These are phyloP conservation scores for Gymnoscelis rufifasciata DNA, from an alignment of 2,888 invertebrate genomes.

Conservation along the genomic window DNA sequence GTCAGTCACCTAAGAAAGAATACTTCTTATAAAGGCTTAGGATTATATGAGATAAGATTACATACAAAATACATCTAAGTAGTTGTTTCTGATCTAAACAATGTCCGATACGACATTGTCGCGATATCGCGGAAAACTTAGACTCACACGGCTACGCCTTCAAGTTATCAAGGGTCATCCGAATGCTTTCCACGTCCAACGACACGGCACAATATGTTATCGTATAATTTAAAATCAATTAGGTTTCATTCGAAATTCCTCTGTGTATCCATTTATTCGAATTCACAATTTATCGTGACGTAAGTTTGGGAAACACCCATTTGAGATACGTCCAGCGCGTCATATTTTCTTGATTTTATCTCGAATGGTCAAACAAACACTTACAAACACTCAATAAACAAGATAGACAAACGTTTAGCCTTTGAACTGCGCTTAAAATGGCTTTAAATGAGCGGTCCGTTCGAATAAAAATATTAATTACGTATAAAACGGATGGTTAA, in stretches of 20 bases:
- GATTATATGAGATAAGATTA: slow-evolving; percentile 15
- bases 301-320: slow-evolving; percentile 27
- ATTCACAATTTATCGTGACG: slow-evolving; percentile 29
- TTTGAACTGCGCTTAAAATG: slow-evolving; percentile 2
- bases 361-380: slow-evolving; percentile 5
- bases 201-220: slow-evolving; percentile 41
- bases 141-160: slow-evolving; percentile 36
- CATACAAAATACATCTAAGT: slow-evolving; percentile 14
- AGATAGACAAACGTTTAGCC: slow-evolving; percentile 6
- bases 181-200: slow-evolving; percentile 46
- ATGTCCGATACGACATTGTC: slow-evolving; percentile 25
- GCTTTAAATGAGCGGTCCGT: no score
- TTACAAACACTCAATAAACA: slow-evolving; percentile 5
- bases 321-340: slow-evolving; percentile 17
- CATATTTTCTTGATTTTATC: slow-evolving; percentile 15
- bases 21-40: no score
- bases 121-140: slow-evolving; percentile 29
- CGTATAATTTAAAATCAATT: slow-evolving; percentile 55
- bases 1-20: no score
- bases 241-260: slow-evolving; percentile 45
- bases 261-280: slow-evolving; percentile 29
- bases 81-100: slow-evolving; percentile 22
- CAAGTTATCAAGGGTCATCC: slow-evolving; percentile 42
- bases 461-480: no score
- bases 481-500: no score